These are phyloP conservation scores for Psittacula cyanocephala DNA, from an alignment of 2,113 vertebrate species.

Conservation along the genomic window DNA sequence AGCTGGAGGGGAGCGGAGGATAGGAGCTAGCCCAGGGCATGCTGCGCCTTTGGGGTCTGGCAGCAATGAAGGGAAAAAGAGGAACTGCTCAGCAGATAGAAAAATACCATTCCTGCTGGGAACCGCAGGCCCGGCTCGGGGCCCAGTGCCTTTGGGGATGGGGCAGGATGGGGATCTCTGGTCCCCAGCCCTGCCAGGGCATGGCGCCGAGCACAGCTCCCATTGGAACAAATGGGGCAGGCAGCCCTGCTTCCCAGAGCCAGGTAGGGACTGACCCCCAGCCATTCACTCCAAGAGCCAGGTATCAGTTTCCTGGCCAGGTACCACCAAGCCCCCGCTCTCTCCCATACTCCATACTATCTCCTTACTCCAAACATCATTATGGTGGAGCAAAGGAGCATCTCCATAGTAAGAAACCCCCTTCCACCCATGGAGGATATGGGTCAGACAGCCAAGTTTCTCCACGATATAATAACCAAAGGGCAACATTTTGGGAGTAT, in stretches of 20 bases:
- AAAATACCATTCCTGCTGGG: background rate
- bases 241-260: background rate
- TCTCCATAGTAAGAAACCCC: accelerated
- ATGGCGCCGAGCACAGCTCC: accelerated
- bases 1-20: background rate
- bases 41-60: background rate
- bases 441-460: background rate
- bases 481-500: background rate
- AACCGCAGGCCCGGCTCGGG: background rate
- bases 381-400: accelerated
- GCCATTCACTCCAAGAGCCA: background rate
- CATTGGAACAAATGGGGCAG: background rate
- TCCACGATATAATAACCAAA: background rate
- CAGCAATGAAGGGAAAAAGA: background rate
- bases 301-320: background rate
- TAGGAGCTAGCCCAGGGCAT: background rate
- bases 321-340: background rate
- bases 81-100: background rate
- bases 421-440: accelerated
- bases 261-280: background rate
- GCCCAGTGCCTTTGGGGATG: accelerated
- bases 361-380: background rate
- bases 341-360: background rate
- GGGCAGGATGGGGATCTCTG: background rate
- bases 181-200: background rate